Base-by-base conservation (phyloP, 1,140 invertebrate genomes). In the Drosophila ficusphila region DNA sequence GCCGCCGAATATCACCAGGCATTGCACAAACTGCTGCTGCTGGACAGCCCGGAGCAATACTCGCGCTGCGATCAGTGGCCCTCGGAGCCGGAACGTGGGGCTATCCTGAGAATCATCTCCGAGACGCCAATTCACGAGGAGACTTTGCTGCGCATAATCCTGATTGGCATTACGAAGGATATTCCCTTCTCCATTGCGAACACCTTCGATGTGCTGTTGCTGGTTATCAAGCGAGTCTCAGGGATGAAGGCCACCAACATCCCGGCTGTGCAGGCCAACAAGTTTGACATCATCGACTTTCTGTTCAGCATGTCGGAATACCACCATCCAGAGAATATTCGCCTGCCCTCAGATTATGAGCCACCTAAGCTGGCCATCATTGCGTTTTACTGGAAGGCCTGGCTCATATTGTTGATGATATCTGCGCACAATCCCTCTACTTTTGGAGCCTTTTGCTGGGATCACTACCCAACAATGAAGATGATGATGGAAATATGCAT, bases 401-500 rank as follows among this genome's bases (percentile, higher is more conserved):
- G 98, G 98, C 93, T 96, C 25, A 96, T 99, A 83, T 92, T 99
- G 52, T 92, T 98, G 4, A 96, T 99, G 90, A 92, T 99, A 42
- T 95, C 96, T 27, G 97, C 97, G 6, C 97, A 98, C 91, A 99
- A 99, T 94, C 97, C 98, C 0, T 92, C 93, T 0, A 94, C 94
- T 11, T 97, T 99, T 92, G 98, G 98, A 2, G 94, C 94, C 64
- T 92, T 95, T 42, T 97, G 95, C 19, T 99, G 97, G 95, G 95
- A 96, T 78, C 95, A 95, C 65, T 99, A 98, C 93, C 97, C 98
- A n/a, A 99, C 96, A 42, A 93, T 99, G 46, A 94, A 96, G 76
- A 95, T 95, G 61, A 93, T 99, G 36, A 99, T 99, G 94, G 98
- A 99, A 93, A 98, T 98, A 96, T 98, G 97, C 79, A 99, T 99